These are phyloP conservation scores for Chondrilla cf. caribensis DNA, from an alignment of 37 sponge, comb jelly and placozoan genomes.

Conservation along the genomic window DNA sequence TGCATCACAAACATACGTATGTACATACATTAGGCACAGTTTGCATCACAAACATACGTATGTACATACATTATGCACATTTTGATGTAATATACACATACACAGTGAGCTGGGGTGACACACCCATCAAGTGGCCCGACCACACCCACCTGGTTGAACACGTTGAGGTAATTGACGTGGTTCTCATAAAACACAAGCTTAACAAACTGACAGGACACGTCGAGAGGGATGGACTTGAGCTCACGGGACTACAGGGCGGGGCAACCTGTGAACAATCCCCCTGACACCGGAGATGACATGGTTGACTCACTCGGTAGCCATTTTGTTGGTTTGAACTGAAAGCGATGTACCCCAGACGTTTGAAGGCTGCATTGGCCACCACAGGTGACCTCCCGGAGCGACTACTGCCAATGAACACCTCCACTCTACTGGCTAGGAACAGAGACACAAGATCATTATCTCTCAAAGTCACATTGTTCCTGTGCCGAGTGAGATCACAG, in stretches of 20 bases:
- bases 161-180: conserved; percentile 80
- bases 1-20: too few species aligned
- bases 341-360: conserved; percentile 32
- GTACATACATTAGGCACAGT: too few species aligned
- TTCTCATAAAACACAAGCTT: conserved; percentile 67
- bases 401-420: conserved; percentile 12
- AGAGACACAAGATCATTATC: background rate
- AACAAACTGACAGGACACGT: conserved; percentile 55
- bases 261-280: background rate
- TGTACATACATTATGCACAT: too few species aligned
- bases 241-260: conserved; percentile 51
- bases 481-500: too few species aligned
- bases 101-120: too few species aligned
- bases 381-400: background rate
- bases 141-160: conserved; percentile 75
- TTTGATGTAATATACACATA: too few species aligned
- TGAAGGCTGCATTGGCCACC: conserved; percentile 15
- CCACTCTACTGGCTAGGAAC: conserved; percentile 20
- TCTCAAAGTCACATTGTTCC: background rate
- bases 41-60: too few species aligned
- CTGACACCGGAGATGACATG: background rate
- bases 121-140: too few species aligned
- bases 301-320: conserved; percentile 35
- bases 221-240: conserved; percentile 78
- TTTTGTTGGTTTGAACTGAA: conserved; percentile 50